A percentile compares a stretch with the other conserved stretches of the same genome.
These are phyloP conservation scores for Drosophila navojoa DNA, from an alignment of 1,140 invertebrate species.

Conservation along the genomic window DNA sequence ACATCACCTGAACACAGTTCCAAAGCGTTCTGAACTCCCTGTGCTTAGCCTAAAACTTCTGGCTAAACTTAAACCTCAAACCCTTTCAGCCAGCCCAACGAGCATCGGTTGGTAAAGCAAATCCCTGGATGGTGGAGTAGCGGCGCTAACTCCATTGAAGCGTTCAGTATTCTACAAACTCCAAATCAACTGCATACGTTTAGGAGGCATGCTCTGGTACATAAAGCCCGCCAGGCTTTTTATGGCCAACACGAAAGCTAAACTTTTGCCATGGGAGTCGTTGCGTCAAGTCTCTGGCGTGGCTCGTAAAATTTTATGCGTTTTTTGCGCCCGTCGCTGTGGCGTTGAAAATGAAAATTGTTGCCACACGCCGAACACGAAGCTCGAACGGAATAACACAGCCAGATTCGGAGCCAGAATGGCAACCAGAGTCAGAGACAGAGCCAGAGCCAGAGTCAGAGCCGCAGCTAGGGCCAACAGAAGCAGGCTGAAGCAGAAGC, in stretches of 20 bases:
- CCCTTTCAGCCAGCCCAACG: constrained; percentile 37
- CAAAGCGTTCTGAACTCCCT: constrained; percentile 8
- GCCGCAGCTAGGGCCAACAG: constrained; percentile 9
- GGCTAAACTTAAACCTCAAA: constrained; percentile 24
- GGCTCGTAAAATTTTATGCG: constrained; percentile 81
- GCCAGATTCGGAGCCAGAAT: constrained; percentile 6
- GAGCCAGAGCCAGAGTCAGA: not conserved
- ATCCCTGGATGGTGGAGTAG: constrained; percentile 61
- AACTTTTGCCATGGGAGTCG: constrained; percentile 76
- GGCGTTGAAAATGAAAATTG: constrained; percentile 80
- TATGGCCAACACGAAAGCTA: constrained; percentile 78
- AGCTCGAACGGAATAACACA: constrained; percentile 11
- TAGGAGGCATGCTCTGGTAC: constrained; percentile 22
- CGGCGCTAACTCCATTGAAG: constrained; percentile 58
- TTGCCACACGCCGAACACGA: constrained; percentile 47
- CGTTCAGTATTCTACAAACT: constrained; percentile 48
- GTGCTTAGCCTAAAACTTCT: constrained; percentile 25
- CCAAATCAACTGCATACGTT: constrained; percentile 72
- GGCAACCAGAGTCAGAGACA: no score
- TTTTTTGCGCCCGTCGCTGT: constrained; percentile 67
- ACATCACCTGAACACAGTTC: constrained; percentile 62
- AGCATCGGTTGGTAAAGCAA: constrained; percentile 40
- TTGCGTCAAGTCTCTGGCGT: constrained; percentile 52
- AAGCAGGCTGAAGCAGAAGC: not conserved
- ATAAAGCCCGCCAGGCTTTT: constrained; percentile 67